Base-by-base conservation (phyloP, 1,140 invertebrate species). In the Zaprionus taronus region DNA sequence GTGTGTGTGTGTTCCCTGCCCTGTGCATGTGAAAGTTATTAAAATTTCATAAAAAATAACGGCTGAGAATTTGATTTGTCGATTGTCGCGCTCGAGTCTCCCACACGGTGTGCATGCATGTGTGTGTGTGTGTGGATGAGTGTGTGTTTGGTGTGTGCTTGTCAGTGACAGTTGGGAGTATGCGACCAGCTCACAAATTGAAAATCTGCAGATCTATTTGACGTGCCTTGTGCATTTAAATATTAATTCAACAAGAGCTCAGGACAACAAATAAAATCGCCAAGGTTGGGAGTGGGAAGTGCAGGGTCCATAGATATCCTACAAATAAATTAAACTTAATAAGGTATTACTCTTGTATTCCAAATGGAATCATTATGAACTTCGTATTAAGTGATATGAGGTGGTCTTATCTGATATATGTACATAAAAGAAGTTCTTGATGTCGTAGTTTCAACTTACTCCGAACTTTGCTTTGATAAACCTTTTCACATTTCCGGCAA, bases 31-130 rank as follows among this genome's bases (percentile, higher is more conserved):
- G 72, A 75, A 76, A 90, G 85, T 90, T 90, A 90, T 90, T 90
- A 90, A 90, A 90, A 90, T 90, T 85, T 75, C 82, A 89, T 90
- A 90, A 84, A 84, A 89, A 83, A 78, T 22, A 70, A 69, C 67
- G 67, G 53, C 62, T 70, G 9, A 44, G 56, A 72, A 89, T 90
- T 90, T 84, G 85, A 89, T 85, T 89, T 74, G 57, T 68, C 72
- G 72, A 89, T 81, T 84, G 72, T 72, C 66, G 83, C 67, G n/a
- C 47, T 55, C 31, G 56, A 68, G 47, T 75, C 69, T 17, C n/a
- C 7, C 41, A 7, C 41, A 17, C n/a, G 34, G 58, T 84, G 72
- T 73, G 62, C 58, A 56, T 67, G 74, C 4, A 2, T 49, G 47
- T 22, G 47, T 51, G 47, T 22, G 2, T 41, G 69, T 73, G 57